Conservation (phyloP, 92 coral and sea anemone species). For the Porites cylindrica region DNA sequence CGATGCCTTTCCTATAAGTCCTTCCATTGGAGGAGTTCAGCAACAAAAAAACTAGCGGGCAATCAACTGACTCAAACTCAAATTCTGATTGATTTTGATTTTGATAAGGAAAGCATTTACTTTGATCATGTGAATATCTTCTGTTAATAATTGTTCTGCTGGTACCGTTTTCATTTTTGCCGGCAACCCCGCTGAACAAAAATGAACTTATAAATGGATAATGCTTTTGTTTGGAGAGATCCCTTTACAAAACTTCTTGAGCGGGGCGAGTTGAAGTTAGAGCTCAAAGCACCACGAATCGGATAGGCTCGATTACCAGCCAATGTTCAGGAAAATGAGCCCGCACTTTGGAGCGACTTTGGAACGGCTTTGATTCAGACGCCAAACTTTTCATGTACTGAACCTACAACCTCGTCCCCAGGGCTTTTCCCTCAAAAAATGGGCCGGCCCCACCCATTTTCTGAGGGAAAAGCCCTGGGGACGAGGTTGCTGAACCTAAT, state of each 20-base stretch:
- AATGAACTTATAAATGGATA: background rate
- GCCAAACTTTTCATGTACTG: too few relatives aligned
- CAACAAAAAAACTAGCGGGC: background rate
- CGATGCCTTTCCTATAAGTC: background rate
- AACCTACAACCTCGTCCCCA: too few relatives aligned
- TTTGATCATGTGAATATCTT: background rate
- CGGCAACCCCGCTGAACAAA: background rate
- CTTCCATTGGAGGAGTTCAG: background rate
- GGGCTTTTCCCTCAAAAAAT: too few relatives aligned
- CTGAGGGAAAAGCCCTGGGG: too few relatives aligned
- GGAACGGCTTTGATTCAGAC: too few relatives aligned
- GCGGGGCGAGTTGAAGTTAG: background rate
- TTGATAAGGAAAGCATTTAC: background rate
- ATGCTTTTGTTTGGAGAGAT: slow-evolving; percentile 4
- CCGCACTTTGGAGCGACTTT: too few relatives aligned
- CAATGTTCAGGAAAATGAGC: too few relatives aligned
- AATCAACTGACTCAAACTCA: background rate
- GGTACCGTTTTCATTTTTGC: background rate
- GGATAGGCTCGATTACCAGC: background rate
- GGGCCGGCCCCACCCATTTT: too few relatives aligned
- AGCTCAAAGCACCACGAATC: background rate
- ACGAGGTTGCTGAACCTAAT: too few relatives aligned
- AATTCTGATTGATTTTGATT: background rate
- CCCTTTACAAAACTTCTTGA: background rate
- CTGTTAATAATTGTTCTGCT: background rate